Percentiles rank a stretch among this genome's conserved stretches.
Conservation (phyloP, 2,888 invertebrate genomes). For the Antitype chi region DNA sequence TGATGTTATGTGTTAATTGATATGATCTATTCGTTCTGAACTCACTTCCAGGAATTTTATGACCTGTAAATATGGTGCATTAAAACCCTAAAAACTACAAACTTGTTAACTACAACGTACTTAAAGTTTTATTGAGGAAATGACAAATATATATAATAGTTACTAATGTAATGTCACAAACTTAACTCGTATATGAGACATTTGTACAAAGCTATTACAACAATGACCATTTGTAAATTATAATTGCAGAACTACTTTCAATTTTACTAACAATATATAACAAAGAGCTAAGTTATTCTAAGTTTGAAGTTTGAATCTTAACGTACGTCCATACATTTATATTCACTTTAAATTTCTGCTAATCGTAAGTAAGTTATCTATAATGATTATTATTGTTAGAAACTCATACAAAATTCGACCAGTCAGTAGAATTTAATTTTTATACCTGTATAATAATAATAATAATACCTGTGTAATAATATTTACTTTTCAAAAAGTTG, state of each 20-base stretch:
- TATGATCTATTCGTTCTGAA: neutral
- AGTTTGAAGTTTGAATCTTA: neutral
- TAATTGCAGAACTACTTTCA: constrained; percentile 7
- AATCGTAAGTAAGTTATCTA: neutral
- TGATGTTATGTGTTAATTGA: no score
- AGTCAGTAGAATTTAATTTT: neutral
- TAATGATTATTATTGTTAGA: constrained; percentile 2
- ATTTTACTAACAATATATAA: neutral
- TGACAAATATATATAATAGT: neutral
- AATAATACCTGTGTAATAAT: neutral
- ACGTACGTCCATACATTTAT: neutral
- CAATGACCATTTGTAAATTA: neutral
- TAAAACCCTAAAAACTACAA: neutral
- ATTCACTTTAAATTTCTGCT: neutral
- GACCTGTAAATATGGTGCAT: neutral
- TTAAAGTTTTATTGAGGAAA: neutral
- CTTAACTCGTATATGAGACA: neutral
- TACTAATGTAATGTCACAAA: neutral
- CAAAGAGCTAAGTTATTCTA: constrained; percentile 2
- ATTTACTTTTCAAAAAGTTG: neutral
- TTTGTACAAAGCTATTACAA: neutral
- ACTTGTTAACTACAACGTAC: neutral
- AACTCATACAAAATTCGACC: neutral
- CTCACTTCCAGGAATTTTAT: neutral
- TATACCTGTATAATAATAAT: no score